Evolutionary conservation across 2,888 invertebrate species (phyloP).

Genomic region (Trypoxylon attenuatum): DNA sequence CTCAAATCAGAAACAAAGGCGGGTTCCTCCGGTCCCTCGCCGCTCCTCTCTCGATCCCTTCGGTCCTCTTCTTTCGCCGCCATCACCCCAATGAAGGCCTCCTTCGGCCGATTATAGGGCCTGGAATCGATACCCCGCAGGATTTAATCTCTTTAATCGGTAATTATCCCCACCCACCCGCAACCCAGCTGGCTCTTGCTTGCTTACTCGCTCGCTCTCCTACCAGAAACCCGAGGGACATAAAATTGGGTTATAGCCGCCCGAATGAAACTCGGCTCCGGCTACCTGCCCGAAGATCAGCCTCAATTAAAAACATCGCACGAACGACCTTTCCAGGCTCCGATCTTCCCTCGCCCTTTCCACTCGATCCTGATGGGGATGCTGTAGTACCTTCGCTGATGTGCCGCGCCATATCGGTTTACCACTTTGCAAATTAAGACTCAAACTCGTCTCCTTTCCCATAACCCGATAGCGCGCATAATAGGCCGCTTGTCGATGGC

Average conservation of each 20-base stretch:
- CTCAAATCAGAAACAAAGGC: slow-evolving; percentile 71
- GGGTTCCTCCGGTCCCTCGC: slow-evolving; percentile 46
- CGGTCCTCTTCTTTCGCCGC: slow-evolving; percentile 1
- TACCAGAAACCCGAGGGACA: slow-evolving; percentile 52
- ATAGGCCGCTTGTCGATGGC: too few relatives aligned
- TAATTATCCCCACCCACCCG: slow-evolving; percentile 64
- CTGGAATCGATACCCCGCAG: slow-evolving; percentile 68
- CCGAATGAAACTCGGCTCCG: slow-evolving; percentile 28
- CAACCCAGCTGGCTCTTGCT: slow-evolving; percentile 29
- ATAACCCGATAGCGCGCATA: too few relatives aligned
- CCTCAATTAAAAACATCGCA: slow-evolving; percentile 38
- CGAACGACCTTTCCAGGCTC: slow-evolving; percentile 16
- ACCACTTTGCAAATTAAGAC: too few relatives aligned
- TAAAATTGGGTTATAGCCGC: slow-evolving; percentile 62
- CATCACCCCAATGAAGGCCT: slow-evolving; percentile 47
- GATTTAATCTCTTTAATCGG: slow-evolving; percentile 72
- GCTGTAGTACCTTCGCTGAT: too few relatives aligned
- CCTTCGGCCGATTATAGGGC: slow-evolving; percentile 66
- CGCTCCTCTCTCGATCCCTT: slow-evolving; percentile 1
- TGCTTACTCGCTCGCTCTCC: too few relatives aligned
- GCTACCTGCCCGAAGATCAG: slow-evolving; percentile 32
- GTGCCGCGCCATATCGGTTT: too few relatives aligned
- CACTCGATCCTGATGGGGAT: slow-evolving; percentile 14
- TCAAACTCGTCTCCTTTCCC: too few relatives aligned
- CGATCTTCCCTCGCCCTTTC: slow-evolving; percentile 15